phyloP scores from a whole-genome alignment of 2,113 vertebrate species.

The Macquaria ambigua region DNA sequence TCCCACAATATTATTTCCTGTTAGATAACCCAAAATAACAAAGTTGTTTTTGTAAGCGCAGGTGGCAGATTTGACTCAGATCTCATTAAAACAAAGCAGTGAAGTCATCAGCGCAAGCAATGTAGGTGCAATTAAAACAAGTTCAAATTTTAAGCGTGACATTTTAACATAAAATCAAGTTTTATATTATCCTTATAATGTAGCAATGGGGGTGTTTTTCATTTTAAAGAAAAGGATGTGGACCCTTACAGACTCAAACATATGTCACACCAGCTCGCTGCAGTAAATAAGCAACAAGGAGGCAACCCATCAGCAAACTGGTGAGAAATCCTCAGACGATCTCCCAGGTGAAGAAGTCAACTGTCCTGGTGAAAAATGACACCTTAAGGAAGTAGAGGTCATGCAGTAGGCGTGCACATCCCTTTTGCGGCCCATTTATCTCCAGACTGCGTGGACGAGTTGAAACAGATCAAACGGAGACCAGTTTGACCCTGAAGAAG shows the following conservation, averaged over 20 bases:
- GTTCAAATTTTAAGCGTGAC: not conserved
- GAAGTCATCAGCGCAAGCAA: not conserved
- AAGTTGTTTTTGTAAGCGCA: constrained; percentile 38
- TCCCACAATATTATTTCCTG: not conserved
- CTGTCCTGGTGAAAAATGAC: constrained; percentile 39
- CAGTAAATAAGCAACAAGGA: constrained; percentile 32
- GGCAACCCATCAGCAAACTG: constrained; percentile 38
- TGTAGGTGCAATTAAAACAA: not conserved
- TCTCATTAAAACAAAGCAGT: not conserved
- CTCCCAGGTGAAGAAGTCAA: constrained; percentile 46
- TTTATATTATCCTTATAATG: not conserved
- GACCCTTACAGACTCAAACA: not conserved
- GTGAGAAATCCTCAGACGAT: constrained; percentile 44
- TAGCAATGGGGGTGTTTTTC: not conserved
- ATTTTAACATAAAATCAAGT: not conserved
- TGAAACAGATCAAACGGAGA: constrained; percentile 48
- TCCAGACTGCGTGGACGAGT: constrained; percentile 47
- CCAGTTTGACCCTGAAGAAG: constrained; percentile 27
- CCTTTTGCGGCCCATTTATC: constrained; percentile 57
- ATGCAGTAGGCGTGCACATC: constrained; percentile 40
- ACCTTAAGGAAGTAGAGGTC: constrained; percentile 52
- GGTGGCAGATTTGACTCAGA: constrained; percentile 41
- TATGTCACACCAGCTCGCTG: not conserved
- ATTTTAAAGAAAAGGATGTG: not conserved
- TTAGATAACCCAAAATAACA: not conserved